Conservation (phyloP, 2,797 vertebrate species). For the Tapirus indicus region DNA sequence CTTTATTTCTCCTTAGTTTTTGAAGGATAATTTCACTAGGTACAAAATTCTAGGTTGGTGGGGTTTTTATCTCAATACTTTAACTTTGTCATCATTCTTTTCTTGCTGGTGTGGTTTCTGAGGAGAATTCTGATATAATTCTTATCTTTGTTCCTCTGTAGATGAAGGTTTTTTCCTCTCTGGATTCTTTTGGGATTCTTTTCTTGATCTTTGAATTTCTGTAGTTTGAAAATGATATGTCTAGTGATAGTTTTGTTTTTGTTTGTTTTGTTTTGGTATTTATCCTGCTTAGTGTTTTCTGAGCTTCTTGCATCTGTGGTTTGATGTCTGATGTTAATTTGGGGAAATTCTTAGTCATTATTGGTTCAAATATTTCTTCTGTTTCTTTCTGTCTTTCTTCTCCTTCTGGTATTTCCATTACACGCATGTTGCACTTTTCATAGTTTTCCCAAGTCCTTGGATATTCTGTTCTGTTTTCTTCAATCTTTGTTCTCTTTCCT, state of each 20-base stretch:
- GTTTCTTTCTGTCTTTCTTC: neutral
- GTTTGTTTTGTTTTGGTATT: neutral
- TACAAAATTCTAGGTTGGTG: neutral
- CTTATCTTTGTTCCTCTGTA: neutral
- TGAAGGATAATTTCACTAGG: neutral
- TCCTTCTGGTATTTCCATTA: neutral
- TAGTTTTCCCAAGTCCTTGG: neutral
- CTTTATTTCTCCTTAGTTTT: neutral
- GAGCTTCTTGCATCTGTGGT: neutral
- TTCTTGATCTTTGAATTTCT: neutral
- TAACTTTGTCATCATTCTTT: neutral
- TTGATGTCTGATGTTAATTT: neutral
- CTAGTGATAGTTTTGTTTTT: neutral
- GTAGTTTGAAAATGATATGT: neutral
- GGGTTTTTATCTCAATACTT: neutral
- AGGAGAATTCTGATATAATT: neutral
- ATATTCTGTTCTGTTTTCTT: neutral
- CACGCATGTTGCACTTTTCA: neutral
- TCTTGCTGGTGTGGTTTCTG: neutral
- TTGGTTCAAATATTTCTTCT: neutral
- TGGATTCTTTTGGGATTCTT: neutral
- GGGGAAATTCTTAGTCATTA: neutral
- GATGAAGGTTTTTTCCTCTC: neutral
- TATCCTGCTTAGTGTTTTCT: neutral
- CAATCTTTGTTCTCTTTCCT: neutral